These are phyloP conservation scores for Parasteatoda tepidariorum DNA, from an alignment of 1,140 invertebrate species.

Conservation along the genomic window DNA sequence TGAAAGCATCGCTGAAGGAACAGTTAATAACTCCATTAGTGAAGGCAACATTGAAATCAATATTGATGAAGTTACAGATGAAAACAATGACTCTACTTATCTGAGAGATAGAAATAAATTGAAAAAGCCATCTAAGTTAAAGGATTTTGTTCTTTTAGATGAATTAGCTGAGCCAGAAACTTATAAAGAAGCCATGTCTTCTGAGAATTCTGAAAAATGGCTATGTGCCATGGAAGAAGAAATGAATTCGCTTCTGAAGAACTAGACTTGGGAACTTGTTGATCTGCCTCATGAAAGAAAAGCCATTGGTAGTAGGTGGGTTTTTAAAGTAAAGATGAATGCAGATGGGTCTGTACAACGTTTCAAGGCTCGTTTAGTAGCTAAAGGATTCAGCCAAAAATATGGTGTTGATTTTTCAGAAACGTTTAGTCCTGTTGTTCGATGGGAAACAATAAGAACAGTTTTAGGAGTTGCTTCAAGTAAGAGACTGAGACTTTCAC, in stretches of 20 bases:
- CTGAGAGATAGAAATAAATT: too few species aligned
- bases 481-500: conserved; percentile 13
- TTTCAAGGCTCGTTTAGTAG: conserved; percentile 67
- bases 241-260: not conserved
- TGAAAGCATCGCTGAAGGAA: too few species aligned
- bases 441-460: conserved; percentile 63
- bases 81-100: too few species aligned
- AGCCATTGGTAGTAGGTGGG: conserved; percentile 1
- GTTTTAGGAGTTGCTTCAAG: conserved; percentile 53
- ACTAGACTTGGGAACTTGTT: conserved; percentile 11
- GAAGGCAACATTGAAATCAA: too few species aligned
- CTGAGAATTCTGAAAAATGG: too few species aligned
- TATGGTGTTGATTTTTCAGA: conserved; percentile 67
- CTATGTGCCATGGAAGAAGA: conserved; percentile 17
- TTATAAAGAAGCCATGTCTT: too few species aligned
- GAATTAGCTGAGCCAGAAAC: too few species aligned
- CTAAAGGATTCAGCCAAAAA: conserved; percentile 68
- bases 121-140: too few species aligned
- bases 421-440: conserved; percentile 64
- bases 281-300: conserved; percentile 1
- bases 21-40: too few species aligned
- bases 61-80: too few species aligned
- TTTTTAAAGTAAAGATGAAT: not conserved
- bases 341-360: not conserved
- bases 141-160: too few species aligned